Percentiles rank a stretch among this genome's conserved stretches.
phyloP scores from a whole-genome alignment of 2,888 invertebrate genomes.

The Oxyteleia sp. region DNA sequence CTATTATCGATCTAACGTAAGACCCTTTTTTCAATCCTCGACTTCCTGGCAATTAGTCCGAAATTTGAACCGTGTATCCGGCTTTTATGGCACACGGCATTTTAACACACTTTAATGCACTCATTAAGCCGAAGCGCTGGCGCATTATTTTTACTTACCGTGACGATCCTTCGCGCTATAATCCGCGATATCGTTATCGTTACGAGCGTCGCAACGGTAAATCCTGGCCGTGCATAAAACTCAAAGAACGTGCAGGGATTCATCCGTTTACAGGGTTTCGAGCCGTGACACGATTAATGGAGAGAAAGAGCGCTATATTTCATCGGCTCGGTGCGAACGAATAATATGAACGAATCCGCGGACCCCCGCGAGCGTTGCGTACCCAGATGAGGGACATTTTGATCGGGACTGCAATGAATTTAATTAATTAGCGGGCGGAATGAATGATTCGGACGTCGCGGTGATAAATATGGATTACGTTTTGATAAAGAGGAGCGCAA shows the following conservation, averaged over 20 bases:
- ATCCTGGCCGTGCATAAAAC: conserved; percentile 70
- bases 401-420: conserved; percentile 6
- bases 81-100: conserved; percentile 48
- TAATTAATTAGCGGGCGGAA: conserved; percentile 28
- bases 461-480: conserved; percentile 12
- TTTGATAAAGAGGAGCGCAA: conserved; percentile 8
- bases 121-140: conserved; percentile 62
- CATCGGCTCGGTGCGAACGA: conserved; percentile 37
- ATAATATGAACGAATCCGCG: conserved; percentile 38
- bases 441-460: conserved; percentile 15
- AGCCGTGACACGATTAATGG: conserved; percentile 66
- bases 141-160: conserved; percentile 73
- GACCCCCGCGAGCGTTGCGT: conserved; percentile 11
- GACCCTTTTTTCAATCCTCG: too few relatives aligned
- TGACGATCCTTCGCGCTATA: conserved; percentile 68
- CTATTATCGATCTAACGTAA: too few relatives aligned
- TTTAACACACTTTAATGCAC: conserved; percentile 67
- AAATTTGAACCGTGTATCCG: conserved; percentile 36
- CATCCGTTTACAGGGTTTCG: conserved; percentile 70
- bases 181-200: conserved; percentile 73
- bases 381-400: conserved; percentile 2
- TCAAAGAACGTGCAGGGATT: conserved; percentile 73
- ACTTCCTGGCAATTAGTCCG: conserved; percentile 19
- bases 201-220: conserved; percentile 67
- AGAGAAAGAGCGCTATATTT: conserved; percentile 66